phyloP scores from a whole-genome alignment of 2,797 vertebrate species.

The Luscinia luscinia region DNA sequence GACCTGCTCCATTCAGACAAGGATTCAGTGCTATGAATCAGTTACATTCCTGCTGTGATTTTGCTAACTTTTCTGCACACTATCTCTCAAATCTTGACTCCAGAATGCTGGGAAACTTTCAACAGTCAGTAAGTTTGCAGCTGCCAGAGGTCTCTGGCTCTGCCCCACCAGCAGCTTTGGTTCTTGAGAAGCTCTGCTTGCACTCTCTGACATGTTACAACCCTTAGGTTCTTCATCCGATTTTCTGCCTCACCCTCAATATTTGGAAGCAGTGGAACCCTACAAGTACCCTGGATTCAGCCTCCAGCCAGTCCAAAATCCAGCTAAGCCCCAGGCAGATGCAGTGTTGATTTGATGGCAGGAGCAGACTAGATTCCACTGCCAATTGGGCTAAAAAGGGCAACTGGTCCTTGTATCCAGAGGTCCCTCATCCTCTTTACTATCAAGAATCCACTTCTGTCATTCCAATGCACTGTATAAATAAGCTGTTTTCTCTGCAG shows the following conservation, averaged over 20 bases:
- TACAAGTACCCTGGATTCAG: background rate
- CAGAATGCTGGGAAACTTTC: background rate
- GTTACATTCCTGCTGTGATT: background rate
- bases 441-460: background rate
- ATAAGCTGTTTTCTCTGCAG: conserved; percentile 64
- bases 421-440: background rate
- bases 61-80: background rate
- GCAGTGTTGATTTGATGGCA: fast-evolving
- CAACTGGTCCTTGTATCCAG: background rate
- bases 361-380: background rate
- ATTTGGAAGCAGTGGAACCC: background rate
- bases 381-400: background rate
- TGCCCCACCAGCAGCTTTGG: background rate
- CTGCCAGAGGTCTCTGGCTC: background rate
- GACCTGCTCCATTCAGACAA: background rate
- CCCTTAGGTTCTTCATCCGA: background rate
- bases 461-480: background rate
- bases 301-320: background rate
- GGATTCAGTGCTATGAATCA: background rate
- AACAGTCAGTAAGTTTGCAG: background rate
- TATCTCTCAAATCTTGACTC: background rate
- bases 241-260: background rate
- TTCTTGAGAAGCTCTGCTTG: background rate
- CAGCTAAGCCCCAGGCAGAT: background rate
- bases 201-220: background rate